Evolutionary conservation across 2,888 invertebrate species (phyloP).

Genomic region (Ectemnius continuus): DNA sequence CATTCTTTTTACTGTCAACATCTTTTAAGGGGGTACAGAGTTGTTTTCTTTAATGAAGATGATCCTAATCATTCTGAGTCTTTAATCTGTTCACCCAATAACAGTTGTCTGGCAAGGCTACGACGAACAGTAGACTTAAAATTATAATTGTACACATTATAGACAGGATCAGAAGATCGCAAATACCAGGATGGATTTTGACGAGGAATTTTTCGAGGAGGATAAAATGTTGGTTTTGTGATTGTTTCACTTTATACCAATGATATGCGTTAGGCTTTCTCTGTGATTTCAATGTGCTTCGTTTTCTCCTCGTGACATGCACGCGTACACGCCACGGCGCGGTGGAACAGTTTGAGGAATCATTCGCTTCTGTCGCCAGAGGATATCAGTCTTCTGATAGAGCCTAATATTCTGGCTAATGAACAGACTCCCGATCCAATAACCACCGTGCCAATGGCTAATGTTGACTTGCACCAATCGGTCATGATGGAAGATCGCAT

Average conservation of each 20-base stretch:
- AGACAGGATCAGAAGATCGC: conserved; percentile 28
- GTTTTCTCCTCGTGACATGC: conserved; percentile 68
- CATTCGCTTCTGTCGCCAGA: conserved; percentile 32
- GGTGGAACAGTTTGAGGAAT: conserved; percentile 65
- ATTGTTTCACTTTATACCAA: conserved; percentile 27
- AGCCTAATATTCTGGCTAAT: conserved; percentile 40
- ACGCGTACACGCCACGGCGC: conserved; percentile 66
- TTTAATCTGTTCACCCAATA: too few species aligned
- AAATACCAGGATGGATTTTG: conserved; percentile 69
- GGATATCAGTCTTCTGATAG: conserved; percentile 32
- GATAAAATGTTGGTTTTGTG: conserved; percentile 76
- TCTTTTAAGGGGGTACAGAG: too few species aligned
- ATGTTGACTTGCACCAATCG: conserved; percentile 63
- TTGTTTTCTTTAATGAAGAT: too few species aligned
- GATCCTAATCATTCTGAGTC: too few species aligned
- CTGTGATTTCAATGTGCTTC: conserved; percentile 65
- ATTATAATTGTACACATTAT: conserved; percentile 28
- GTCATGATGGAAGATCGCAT: conserved; percentile 77
- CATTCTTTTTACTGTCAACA: too few species aligned
- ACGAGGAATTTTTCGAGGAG: conserved; percentile 76
- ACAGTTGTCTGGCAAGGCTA: too few species aligned
- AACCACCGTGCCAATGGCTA: conserved; percentile 64
- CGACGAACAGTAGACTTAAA: too few species aligned
- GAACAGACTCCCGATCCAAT: conserved; percentile 49
- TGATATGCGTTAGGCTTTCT: conserved; percentile 46